These are phyloP conservation scores for Hypocryptadius cinnamomeus DNA, from an alignment of 2,113 vertebrate species.

Conservation along the genomic window DNA sequence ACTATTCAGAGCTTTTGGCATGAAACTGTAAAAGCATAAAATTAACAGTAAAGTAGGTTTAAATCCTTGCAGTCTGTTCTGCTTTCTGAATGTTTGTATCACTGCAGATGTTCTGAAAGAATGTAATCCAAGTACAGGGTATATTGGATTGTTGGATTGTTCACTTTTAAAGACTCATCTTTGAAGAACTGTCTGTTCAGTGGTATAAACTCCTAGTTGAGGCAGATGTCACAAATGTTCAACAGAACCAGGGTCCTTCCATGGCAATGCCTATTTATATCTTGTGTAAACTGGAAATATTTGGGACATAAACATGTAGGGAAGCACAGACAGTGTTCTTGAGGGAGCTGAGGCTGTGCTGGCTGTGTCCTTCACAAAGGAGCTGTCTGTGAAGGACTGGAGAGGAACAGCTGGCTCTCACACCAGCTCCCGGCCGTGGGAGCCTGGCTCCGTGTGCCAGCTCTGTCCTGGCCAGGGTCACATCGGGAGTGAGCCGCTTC, in stretches of 20 bases:
- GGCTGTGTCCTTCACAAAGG: neutral
- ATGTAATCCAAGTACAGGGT: neutral
- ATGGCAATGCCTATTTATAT: neutral
- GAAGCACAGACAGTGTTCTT: neutral
- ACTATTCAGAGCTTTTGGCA: neutral
- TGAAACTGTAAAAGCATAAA: neutral
- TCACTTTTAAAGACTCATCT: neutral
- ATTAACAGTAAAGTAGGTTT: neutral
- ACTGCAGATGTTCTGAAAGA: neutral
- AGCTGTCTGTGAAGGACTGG: neutral
- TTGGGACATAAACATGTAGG: neutral
- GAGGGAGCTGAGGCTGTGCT: neutral
- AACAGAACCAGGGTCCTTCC: neutral
- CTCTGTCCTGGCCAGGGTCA: neutral
- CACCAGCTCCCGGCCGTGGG: rapidly evolving
- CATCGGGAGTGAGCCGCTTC: rapidly evolving
- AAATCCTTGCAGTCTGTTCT: slow-evolving; percentile 3
- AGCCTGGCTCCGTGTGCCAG: rapidly evolving
- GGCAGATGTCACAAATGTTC: neutral
- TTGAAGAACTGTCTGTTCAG: neutral
- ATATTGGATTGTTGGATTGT: neutral
- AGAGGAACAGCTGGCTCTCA: neutral
- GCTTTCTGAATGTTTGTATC: neutral
- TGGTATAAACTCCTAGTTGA: neutral
- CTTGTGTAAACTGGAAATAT: neutral